Conservation (phyloP, 2,797 vertebrate species). For the Morelia viridis region DNA sequence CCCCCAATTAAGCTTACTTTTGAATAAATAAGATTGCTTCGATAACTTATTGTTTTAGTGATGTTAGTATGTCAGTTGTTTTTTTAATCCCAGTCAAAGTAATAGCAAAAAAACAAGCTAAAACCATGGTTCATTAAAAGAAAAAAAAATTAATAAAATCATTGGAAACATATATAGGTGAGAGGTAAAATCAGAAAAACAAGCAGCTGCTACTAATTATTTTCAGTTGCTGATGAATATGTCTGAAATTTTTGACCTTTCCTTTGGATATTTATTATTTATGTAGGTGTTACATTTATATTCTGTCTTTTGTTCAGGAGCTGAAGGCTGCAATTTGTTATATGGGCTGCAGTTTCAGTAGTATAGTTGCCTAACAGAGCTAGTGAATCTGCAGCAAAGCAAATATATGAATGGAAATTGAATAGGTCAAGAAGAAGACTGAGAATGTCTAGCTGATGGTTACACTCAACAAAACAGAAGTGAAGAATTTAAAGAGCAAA, state of each 20-base stretch:
- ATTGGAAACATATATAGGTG: background rate
- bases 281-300: too few relatives aligned
- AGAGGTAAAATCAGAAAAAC: background rate
- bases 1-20: background rate
- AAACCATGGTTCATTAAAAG: background rate
- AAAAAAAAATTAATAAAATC: background rate
- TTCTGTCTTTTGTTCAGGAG: too few relatives aligned
- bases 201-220: background rate
- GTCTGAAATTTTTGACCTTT: background rate
- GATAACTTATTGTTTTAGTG: too few relatives aligned
- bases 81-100: background rate
- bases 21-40: background rate
- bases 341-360: background rate
- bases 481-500: background rate
- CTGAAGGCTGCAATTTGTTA: too few relatives aligned
- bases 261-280: background rate
- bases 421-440: too few relatives aligned
- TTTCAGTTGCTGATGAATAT: background rate
- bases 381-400: too few relatives aligned
- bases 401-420: too few relatives aligned
- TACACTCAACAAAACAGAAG: background rate
- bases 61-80: background rate
- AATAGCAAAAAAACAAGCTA: background rate
- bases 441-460: background rate
- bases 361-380: background rate